A percentile compares a stretch with the other conserved stretches of the same genome.
Conservation (phyloP, 2,888 invertebrate species). For the Callimorpha dominula region DNA sequence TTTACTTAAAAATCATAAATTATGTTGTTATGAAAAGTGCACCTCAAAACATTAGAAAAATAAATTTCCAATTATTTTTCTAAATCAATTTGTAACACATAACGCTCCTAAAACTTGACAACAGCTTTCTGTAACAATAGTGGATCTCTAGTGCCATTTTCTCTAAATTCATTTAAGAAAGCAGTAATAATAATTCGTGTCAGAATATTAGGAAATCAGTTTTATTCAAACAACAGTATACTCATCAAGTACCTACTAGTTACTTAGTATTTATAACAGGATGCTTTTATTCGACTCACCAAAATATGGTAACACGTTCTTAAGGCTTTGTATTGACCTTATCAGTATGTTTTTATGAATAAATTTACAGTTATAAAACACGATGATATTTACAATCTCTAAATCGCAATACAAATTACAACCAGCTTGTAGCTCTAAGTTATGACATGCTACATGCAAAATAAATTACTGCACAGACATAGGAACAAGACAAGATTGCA, state of each 20-base stretch:
- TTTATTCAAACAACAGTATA: neutral
- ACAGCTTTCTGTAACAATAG: too few relatives aligned
- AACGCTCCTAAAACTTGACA: too few relatives aligned
- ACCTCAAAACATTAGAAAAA: too few relatives aligned
- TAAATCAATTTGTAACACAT: too few relatives aligned
- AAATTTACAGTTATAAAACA: neutral
- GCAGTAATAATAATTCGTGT: too few relatives aligned
- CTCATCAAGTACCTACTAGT: neutral
- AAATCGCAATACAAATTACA: conserved; percentile 16
- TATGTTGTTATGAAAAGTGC: too few relatives aligned
- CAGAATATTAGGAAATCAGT: too few relatives aligned
- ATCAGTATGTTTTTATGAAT: neutral
- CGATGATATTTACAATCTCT: neutral
- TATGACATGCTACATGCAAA: conserved; percentile 66
- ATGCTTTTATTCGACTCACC: neutral
- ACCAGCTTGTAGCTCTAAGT: conserved; percentile 15
- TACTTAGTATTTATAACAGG: neutral
- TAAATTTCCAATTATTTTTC: too few relatives aligned
- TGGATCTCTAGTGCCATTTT: too few relatives aligned
- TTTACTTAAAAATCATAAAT: too few relatives aligned
- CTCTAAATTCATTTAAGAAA: too few relatives aligned
- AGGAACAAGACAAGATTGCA: conserved; percentile 38
- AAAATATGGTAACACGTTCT: neutral
- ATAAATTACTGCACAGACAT: conserved; percentile 40
- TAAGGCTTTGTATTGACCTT: neutral